Evolutionary conservation across 2,797 vertebrate genomes (phyloP).

Genomic region (Spondyliosoma cantharus): DNA sequence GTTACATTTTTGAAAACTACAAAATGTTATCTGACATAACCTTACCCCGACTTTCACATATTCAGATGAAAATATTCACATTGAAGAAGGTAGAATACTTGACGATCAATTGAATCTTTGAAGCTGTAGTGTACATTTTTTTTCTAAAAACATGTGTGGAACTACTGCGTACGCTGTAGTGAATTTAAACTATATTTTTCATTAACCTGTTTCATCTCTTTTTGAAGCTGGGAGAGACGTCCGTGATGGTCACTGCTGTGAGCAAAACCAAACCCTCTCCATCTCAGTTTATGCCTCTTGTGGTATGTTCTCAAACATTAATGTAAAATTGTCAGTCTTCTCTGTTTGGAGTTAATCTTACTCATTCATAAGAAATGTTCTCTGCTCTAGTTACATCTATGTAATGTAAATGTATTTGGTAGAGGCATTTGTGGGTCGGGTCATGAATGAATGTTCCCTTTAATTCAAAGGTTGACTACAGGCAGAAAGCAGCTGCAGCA

Average conservation of each 20-base stretch:
- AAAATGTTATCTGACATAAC: no score
- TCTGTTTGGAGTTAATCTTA: neutral
- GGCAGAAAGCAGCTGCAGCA: constrained; percentile 96
- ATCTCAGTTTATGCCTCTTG: constrained; percentile 95
- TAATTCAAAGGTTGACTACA: constrained; percentile 92
- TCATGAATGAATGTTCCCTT: neutral
- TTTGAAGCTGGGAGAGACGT: constrained; percentile 92
- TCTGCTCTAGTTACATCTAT: neutral
- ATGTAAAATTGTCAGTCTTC: neutral
- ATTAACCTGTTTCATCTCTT: neutral
- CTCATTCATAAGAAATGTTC: neutral
- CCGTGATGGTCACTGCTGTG: constrained; percentile 98
- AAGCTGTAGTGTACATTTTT: neutral
- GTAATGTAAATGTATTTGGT: neutral
- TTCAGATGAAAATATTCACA: no score
- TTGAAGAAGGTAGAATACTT: no score
- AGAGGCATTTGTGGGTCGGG: neutral
- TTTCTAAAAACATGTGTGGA: neutral
- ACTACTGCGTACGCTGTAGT: neutral
- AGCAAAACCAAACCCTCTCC: constrained; percentile 94
- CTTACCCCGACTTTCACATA: no score
- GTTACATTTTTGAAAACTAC: no score
- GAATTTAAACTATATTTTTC: neutral
- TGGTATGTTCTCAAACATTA: constrained; percentile 85
- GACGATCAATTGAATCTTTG: no score